Evolutionary conservation across 1,140 invertebrate genomes (phyloP).

Genomic region (Calephelis nemesis): DNA sequence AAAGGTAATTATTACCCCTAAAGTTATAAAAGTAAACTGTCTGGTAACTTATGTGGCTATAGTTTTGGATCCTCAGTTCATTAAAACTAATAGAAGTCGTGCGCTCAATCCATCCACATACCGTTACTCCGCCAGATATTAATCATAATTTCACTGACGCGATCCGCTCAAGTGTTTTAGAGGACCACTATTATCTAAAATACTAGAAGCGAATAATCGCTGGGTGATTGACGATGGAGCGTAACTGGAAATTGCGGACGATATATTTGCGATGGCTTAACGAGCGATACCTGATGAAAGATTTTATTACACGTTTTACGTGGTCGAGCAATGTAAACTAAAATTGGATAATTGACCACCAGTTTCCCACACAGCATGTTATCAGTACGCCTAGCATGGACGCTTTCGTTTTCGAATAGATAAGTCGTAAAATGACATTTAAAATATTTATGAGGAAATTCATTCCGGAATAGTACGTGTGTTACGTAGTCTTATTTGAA

Average conservation of each 20-base stretch:
- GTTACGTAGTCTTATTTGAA: no score
- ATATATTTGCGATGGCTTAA: conserved; percentile 44
- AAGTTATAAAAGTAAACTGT: conserved; percentile 14
- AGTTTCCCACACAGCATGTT: conserved; percentile 48
- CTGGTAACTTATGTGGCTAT: no score
- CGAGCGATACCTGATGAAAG: conserved; percentile 42
- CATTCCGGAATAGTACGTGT: no score
- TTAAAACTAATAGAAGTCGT: conserved; percentile 33
- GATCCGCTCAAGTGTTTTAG: conserved; percentile 68
- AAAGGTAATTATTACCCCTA: neutral
- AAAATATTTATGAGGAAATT: no score
- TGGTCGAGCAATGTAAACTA: conserved; percentile 38
- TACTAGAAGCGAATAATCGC: conserved; percentile 47
- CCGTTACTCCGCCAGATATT: conserved; percentile 67
- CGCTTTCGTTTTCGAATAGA: no score
- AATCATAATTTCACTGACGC: conserved; percentile 73
- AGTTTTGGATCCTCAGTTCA: no score
- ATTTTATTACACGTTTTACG: conserved; percentile 36
- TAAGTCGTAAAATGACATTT: neutral
- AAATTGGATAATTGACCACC: conserved; percentile 59
- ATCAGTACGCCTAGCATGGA: no score
- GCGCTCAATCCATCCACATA: conserved; percentile 37
- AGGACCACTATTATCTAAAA: conserved; percentile 64
- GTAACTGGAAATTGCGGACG: conserved; percentile 40
- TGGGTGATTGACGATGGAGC: conserved; percentile 50